These are phyloP conservation scores for Cavia aperea DNA, from an alignment of 2,113 vertebrate genomes.

Conservation along the genomic window DNA sequence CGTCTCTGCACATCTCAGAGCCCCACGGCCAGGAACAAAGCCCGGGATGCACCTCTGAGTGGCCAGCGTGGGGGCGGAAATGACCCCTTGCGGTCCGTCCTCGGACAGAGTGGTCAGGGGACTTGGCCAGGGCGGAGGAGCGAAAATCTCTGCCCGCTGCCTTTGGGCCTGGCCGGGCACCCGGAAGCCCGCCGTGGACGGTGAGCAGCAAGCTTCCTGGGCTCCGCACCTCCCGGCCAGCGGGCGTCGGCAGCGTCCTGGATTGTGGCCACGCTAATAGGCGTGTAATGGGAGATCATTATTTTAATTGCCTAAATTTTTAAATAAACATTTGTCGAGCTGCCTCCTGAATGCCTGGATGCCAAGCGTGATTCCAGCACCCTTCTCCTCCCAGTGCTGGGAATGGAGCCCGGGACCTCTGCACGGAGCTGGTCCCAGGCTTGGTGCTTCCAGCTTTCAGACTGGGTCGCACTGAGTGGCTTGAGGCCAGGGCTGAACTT, in stretches of 20 bases:
- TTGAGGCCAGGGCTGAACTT: neutral
- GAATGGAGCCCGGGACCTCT: neutral
- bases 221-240: neutral
- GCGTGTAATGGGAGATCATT: too few relatives aligned
- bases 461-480: neutral
- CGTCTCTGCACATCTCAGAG: neutral
- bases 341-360: neutral
- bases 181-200: neutral
- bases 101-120: too few relatives aligned
- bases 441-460: neutral
- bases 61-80: neutral
- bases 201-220: neutral
- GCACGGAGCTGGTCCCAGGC: neutral
- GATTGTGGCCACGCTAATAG: neutral
- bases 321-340: neutral
- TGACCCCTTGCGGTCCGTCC: neutral
- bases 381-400: neutral
- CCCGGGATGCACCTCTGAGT: neutral
- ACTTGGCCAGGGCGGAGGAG: neutral
- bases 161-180: neutral
- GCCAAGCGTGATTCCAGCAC: neutral
- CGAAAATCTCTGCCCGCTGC: neutral
- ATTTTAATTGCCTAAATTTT: neutral
- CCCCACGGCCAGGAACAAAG: neutral
- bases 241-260: neutral